Evolutionary conservation across 2,113 vertebrate species (phyloP).

Genomic region (Pseudopipra pipra): DNA sequence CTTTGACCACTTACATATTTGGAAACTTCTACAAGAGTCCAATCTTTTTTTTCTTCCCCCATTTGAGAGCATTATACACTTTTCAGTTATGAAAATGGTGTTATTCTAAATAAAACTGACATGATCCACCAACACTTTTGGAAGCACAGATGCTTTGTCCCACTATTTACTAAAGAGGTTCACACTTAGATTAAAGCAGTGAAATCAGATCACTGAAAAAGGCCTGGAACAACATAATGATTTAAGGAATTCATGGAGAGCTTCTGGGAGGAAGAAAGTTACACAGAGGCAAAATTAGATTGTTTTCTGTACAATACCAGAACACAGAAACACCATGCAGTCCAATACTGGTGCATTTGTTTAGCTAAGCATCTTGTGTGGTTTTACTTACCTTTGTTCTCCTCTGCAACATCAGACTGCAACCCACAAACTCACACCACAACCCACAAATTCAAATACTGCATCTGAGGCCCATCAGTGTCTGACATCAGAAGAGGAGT

Average conservation of each 20-base stretch:
- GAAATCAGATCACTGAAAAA: conserved; percentile 65
- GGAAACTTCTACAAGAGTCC: not conserved
- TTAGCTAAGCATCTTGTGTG: not conserved
- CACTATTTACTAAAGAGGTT: conserved; percentile 69
- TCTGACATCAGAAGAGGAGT: not conserved
- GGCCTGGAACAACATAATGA: conserved; percentile 41
- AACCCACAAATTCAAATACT: not conserved
- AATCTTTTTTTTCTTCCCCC: not conserved
- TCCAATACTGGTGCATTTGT: not conserved
- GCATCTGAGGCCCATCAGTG: not conserved
- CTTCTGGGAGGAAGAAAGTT: conserved; percentile 11
- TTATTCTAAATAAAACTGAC: conserved; percentile 64
- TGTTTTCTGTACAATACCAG: not conserved
- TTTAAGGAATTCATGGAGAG: conserved; percentile 33
- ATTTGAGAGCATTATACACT: conserved; percentile 4
- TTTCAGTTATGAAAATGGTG: conserved; percentile 44
- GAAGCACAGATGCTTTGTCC: conserved; percentile 71
- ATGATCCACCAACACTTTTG: conserved; percentile 61
- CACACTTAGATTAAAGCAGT: conserved; percentile 66
- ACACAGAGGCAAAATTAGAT: conserved; percentile 3
- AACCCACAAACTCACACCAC: not conserved
- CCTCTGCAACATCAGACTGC: not conserved
- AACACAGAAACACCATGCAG: not conserved
- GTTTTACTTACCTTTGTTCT: not conserved
- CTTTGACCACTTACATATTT: not conserved